phyloP scores from a whole-genome alignment of 2,888 invertebrate genomes.

The Halictus ligatus region DNA sequence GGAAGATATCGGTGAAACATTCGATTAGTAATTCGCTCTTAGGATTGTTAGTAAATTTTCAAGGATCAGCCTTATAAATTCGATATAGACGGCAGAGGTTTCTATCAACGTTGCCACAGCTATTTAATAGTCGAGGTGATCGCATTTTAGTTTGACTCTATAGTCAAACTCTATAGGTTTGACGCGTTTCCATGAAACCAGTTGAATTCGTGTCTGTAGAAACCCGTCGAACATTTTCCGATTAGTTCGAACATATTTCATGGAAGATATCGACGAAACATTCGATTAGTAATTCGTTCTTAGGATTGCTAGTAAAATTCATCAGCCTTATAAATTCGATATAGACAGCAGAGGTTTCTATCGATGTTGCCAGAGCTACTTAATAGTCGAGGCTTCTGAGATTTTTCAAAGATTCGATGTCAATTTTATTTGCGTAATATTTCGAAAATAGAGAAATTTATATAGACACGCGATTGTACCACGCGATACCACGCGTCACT shows the following conservation, averaged over 20 bases:
- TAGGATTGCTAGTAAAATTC: not conserved
- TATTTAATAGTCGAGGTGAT: not conserved
- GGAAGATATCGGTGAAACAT: not conserved
- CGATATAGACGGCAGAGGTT: not conserved
- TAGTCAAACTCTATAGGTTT: not conserved
- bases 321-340: not conserved
- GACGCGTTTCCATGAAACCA: conserved; percentile 32
- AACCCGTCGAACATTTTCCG: not conserved
- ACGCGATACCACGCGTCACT: not conserved
- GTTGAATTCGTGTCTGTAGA: not conserved
- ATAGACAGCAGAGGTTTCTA: not conserved
- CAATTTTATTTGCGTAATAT: not conserved
- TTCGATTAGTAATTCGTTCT: not conserved
- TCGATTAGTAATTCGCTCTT: not conserved
- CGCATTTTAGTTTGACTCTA: not conserved
- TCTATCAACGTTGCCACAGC: not conserved
- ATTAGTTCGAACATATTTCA: not conserved
- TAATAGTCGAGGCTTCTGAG: too few species aligned
- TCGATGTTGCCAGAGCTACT: not conserved
- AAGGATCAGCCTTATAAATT: not conserved
- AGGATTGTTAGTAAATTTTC: not conserved
- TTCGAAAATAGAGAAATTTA: not conserved
- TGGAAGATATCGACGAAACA: not conserved
- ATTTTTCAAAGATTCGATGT: not conserved
- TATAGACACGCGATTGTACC: not conserved